A percentile compares a stretch with the other conserved stretches of the same genome.
Evolutionary conservation across 2,888 invertebrate species (phyloP).

Genomic region (Protodeltote pygarga): DNA sequence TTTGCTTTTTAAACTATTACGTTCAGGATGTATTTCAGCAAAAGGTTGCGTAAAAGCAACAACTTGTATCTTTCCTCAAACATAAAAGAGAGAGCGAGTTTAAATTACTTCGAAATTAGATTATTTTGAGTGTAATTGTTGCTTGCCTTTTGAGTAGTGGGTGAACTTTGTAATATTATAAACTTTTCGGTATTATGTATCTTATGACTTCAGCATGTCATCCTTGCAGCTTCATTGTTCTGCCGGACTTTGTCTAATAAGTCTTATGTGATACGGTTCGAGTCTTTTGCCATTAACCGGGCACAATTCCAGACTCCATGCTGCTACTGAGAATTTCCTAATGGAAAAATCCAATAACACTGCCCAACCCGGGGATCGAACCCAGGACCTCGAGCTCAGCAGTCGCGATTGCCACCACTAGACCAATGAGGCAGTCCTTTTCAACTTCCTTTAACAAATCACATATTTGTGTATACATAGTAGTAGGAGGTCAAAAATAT

Average conservation of each 20-base stretch:
- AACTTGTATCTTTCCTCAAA: slow-evolving; percentile 27
- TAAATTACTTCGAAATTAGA: slow-evolving; percentile 40
- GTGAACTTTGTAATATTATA: neutral
- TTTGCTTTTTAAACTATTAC: no score
- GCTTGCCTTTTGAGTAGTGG: slow-evolving; percentile 4
- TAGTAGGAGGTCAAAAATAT: no score
- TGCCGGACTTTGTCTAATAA: neutral
- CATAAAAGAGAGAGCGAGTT: slow-evolving; percentile 32
- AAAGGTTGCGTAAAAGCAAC: slow-evolving; percentile 7
- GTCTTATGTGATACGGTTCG: no score
- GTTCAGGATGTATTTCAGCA: no score
- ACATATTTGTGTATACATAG: no score
- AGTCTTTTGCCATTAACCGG: neutral
- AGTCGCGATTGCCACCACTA: no score
- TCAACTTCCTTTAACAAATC: neutral
- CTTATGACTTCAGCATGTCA: no score
- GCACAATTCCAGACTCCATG: neutral
- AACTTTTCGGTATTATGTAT: no score
- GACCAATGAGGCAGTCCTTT: neutral
- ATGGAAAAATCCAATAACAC: no score
- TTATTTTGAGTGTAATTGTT: slow-evolving; percentile 26
- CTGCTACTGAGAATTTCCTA: neutral
- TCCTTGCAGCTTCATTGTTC: no score
- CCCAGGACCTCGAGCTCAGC: no score
- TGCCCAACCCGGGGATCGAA: no score